phyloP scores from a whole-genome alignment of 1,140 invertebrate genomes.

The Pseudachorutes palmiensis region DNA sequence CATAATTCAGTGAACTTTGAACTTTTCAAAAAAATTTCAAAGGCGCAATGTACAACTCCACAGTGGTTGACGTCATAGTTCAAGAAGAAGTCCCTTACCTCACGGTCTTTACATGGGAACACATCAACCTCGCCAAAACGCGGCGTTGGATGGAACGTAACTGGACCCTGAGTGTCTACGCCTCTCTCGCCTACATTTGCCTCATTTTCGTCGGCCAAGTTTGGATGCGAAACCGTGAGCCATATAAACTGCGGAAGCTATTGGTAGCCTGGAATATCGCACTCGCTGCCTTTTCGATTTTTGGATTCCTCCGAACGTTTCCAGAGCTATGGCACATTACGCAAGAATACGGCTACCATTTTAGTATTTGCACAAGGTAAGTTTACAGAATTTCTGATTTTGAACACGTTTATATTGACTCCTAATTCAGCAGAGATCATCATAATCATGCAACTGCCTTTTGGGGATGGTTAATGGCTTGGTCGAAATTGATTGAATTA shows the following conservation, averaged over 20 bases:
- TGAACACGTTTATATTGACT: too few relatives aligned
- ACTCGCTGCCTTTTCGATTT: constrained; percentile 86
- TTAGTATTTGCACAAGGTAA: constrained; percentile 74
- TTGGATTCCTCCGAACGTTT: constrained; percentile 75
- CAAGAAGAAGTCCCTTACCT: constrained; percentile 22
- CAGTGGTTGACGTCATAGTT: neutral
- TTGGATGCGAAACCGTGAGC: constrained; percentile 81
- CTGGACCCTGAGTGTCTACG: constrained; percentile 89
- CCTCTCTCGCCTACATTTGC: constrained; percentile 82
- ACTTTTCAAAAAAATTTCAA: neutral
- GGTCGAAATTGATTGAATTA: constrained; percentile 44
- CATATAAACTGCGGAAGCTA: constrained; percentile 74
- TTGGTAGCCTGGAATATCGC: constrained; percentile 85
- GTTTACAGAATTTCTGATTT: neutral
- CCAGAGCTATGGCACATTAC: constrained; percentile 78
- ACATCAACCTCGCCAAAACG: constrained; percentile 30
- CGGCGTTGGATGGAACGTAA: constrained; percentile 90
- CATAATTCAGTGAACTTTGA: neutral
- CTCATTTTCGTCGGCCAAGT: constrained; percentile 86
- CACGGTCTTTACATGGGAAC: constrained; percentile 26
- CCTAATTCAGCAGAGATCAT: constrained; percentile 35
- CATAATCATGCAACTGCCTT: constrained; percentile 44
- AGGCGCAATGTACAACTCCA: neutral
- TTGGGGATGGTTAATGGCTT: constrained; percentile 49
- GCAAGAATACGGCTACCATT: constrained; percentile 74